Conservation (phyloP, 2,113 vertebrate species). For the Oophaga pumilio region DNA sequence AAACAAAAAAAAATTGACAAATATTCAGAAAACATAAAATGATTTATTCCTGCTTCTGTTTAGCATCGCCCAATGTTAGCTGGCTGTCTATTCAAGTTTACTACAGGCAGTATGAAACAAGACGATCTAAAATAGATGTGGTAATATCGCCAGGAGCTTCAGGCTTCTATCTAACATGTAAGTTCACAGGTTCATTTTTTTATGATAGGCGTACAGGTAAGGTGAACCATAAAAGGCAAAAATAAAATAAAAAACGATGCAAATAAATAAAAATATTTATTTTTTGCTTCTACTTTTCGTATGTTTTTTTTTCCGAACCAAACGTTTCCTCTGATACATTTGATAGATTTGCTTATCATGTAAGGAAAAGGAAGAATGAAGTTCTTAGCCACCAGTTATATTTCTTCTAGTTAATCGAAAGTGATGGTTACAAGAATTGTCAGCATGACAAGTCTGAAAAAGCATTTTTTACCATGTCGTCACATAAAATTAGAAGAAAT, state of each 20-base stretch:
- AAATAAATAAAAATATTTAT: neutral
- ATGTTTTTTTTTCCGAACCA: neutral
- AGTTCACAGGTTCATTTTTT: neutral
- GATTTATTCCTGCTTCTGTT: too few relatives aligned
- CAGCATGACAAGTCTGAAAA: constrained; percentile 39
- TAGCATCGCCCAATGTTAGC: neutral
- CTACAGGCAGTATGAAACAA: neutral
- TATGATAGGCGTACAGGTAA: neutral
- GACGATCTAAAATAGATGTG: neutral
- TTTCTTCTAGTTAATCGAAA: constrained; percentile 21
- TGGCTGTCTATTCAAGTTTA: neutral
- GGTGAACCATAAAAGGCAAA: neutral
- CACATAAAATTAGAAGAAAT: constrained; percentile 38
- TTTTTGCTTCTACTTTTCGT: neutral
- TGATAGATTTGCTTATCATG: neutral
- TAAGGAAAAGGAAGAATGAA: neutral
- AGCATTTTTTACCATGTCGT: constrained; percentile 13
- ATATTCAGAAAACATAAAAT: too few relatives aligned
- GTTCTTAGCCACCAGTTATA: constrained; percentile 24
- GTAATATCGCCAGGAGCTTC: neutral
- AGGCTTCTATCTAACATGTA: neutral
- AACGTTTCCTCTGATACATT: neutral
- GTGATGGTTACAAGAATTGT: constrained; percentile 24
- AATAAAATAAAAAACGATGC: neutral
- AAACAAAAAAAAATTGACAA: too few relatives aligned